Evolutionary conservation across 2,113 vertebrate species (phyloP).

Genomic region (Hippoglossus stenolepis): DNA sequence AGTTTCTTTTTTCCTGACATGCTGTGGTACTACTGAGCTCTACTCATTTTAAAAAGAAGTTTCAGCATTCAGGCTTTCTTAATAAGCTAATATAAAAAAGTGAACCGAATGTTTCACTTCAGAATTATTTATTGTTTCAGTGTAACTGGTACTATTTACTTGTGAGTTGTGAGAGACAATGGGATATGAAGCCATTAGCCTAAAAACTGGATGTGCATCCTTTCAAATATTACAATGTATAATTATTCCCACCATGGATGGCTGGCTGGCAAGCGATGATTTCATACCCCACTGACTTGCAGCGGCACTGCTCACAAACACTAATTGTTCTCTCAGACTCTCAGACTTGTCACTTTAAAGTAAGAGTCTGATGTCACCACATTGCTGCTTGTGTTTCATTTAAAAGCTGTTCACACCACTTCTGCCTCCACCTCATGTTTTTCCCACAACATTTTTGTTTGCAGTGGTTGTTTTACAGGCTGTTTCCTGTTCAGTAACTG

Average conservation of each 20-base stretch:
- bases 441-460: neutral
- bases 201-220: constrained; percentile 11
- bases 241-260: constrained; percentile 45
- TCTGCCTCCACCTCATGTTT: constrained; percentile 3
- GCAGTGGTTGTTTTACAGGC: neutral
- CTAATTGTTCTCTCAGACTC: constrained; percentile 21
- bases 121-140: constrained; percentile 49
- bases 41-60: constrained; percentile 17
- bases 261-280: constrained; percentile 26
- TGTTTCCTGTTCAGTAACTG: neutral
- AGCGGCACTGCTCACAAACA: constrained; percentile 31
- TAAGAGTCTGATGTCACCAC: neutral
- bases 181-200: constrained; percentile 39
- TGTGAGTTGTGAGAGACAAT: constrained; percentile 22
- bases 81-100: constrained; percentile 28
- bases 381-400: constrained; percentile 32
- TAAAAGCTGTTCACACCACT: constrained; percentile 14
- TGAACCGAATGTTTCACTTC: constrained; percentile 11
- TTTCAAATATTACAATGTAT: constrained; percentile 40
- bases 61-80: constrained; percentile 20
- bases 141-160: neutral
- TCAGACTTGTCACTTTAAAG: constrained; percentile 16
- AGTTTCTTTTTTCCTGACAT: constrained; percentile 29
- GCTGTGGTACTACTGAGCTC: constrained; percentile 42
- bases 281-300: constrained; percentile 42